These are phyloP conservation scores for Phorcus lineatus DNA, from an alignment of 2,888 invertebrate genomes.

Conservation along the genomic window DNA sequence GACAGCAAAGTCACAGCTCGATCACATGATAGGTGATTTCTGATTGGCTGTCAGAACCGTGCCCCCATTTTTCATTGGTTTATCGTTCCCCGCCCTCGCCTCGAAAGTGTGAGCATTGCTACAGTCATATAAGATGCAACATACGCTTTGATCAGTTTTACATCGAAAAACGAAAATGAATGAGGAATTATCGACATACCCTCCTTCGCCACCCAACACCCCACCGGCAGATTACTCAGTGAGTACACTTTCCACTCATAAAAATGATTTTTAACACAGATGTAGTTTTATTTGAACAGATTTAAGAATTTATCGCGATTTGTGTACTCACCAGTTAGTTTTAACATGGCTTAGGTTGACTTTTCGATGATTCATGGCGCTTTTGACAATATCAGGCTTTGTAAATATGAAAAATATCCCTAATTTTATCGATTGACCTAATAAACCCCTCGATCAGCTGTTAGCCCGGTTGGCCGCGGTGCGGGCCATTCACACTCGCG, in stretches of 20 bases:
- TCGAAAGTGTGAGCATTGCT: conserved; percentile 38
- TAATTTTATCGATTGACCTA: too few relatives aligned
- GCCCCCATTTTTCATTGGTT: conserved; percentile 63
- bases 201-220: conserved; percentile 46
- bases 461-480: background rate
- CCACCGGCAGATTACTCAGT: conserved; percentile 43
- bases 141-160: background rate
- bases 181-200: conserved; percentile 32
- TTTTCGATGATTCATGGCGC: too few relatives aligned
- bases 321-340: too few relatives aligned
- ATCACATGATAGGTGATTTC: conserved; percentile 55
- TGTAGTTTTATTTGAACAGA: too few relatives aligned
- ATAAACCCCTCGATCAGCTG: background rate
- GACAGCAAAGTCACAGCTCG: conserved; percentile 50
- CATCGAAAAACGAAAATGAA: conserved; percentile 31
- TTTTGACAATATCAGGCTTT: too few relatives aligned
- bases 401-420: too few relatives aligned
- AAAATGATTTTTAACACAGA: too few relatives aligned
- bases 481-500: too few relatives aligned
- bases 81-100: conserved; percentile 59
- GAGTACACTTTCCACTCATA: conserved; percentile 28
- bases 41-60: conserved; percentile 58
- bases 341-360: too few relatives aligned
- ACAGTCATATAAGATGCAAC: conserved; percentile 18
- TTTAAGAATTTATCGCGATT: too few relatives aligned